Percentiles rank a stretch among this genome's conserved stretches.
Evolutionary conservation across 2,797 vertebrate genomes (phyloP).

Genomic region (Enteromius paludinosus): DNA sequence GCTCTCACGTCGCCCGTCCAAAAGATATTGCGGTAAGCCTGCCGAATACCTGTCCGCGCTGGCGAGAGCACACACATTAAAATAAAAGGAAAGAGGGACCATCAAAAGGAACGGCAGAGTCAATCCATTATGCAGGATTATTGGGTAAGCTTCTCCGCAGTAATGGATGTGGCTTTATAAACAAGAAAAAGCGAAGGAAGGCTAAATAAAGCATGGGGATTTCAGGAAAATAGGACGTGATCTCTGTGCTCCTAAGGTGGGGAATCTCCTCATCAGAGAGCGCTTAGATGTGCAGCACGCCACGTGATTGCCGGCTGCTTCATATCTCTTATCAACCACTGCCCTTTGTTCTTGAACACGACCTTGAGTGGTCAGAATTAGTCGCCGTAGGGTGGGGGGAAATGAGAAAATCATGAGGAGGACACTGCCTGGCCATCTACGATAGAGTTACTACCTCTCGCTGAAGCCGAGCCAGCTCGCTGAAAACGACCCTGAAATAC

Average conservation of each 20-base stretch:
- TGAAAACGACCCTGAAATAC: conserved; percentile 63
- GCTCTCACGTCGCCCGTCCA: conserved; percentile 9
- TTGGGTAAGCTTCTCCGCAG: conserved; percentile 77
- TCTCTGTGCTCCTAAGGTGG: conserved; percentile 40
- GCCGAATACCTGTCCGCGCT: conserved; percentile 14
- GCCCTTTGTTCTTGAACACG: conserved; percentile 45
- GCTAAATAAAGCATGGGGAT: conserved; percentile 71
- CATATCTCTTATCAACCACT: conserved; percentile 19
- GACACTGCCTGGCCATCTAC: conserved; percentile 48
- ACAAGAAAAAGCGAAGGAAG: conserved; percentile 38
- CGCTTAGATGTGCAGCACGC: not conserved
- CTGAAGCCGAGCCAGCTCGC: conserved; percentile 52
- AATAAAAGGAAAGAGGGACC: conserved; percentile 41
- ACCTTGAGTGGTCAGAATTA: conserved; percentile 63
- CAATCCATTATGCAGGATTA: conserved; percentile 82
- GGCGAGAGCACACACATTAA: not conserved
- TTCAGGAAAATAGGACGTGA: conserved; percentile 65
- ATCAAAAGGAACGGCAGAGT: conserved; percentile 72
- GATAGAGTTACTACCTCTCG: conserved; percentile 57
- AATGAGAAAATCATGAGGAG: conserved; percentile 16
- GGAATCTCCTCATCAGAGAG: conserved; percentile 39
- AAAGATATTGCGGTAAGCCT: conserved; percentile 3
- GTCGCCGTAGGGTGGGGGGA: conserved; percentile 14
- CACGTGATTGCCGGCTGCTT: conserved; percentile 2
- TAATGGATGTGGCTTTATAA: conserved; percentile 77